These are phyloP conservation scores for Barnardius zonarius DNA, from an alignment of 2,113 vertebrate species.

Conservation along the genomic window DNA sequence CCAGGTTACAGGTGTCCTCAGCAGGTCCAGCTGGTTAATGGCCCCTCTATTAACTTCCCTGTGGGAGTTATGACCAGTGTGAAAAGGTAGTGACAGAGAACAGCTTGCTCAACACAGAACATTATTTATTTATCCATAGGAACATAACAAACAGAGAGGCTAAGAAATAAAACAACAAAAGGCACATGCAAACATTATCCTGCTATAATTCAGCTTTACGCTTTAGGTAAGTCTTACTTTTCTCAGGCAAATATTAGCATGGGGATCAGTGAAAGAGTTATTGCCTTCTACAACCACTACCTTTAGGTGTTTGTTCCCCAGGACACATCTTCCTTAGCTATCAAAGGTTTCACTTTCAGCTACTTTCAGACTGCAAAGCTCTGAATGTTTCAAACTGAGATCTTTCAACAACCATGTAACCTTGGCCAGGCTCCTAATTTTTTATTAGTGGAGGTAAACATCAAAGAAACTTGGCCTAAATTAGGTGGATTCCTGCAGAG, in stretches of 20 bases:
- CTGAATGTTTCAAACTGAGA: constrained; percentile 32
- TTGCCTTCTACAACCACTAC: neutral
- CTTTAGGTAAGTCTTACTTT: neutral
- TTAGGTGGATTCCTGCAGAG: constrained; percentile 55
- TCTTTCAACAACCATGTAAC: constrained; percentile 1
- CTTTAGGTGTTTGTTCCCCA: neutral
- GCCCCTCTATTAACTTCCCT: constrained; percentile 38
- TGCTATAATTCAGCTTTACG: neutral
- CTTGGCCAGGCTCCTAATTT: constrained; percentile 40
- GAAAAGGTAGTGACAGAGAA: constrained; percentile 59
- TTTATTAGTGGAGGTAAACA: constrained; percentile 55
- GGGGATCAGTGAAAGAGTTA: neutral
- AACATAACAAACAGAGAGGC: constrained; percentile 33
- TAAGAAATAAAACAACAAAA: constrained; percentile 28
- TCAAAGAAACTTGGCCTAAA: constrained; percentile 35
- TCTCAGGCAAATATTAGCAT: neutral
- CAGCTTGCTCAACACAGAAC: constrained; percentile 40
- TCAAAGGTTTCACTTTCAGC: neutral
- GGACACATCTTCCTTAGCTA: neutral
- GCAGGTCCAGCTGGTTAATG: constrained; percentile 47
- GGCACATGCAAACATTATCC: neutral
- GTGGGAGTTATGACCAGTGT: constrained; percentile 16
- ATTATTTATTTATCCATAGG: constrained; percentile 62
- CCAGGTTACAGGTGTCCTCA: constrained; percentile 60
- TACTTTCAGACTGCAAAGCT: constrained; percentile 2